These are phyloP conservation scores for Lucifuga dentata DNA, from an alignment of 2,113 vertebrate genomes.

Conservation along the genomic window DNA sequence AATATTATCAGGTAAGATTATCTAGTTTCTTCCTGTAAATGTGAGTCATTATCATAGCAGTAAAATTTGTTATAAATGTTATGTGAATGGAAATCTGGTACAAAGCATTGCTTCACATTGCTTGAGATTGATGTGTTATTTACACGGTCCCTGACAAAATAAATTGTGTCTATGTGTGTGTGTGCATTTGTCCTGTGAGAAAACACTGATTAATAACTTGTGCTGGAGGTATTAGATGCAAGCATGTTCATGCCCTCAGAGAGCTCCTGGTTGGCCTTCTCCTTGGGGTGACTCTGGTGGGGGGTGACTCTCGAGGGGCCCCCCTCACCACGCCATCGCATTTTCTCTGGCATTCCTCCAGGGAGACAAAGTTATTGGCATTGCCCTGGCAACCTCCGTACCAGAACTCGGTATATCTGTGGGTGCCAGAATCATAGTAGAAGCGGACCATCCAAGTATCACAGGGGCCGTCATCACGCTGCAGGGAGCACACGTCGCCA, in stretches of 20 bases:
- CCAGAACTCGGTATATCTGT: conserved; percentile 92
- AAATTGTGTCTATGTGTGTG: no score
- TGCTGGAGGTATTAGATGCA: conserved; percentile 8
- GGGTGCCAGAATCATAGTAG: conserved; percentile 83
- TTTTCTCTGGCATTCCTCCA: conserved; percentile 84
- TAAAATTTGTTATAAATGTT: no score
- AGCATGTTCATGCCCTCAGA: conserved; percentile 42
- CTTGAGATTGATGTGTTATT: no score
- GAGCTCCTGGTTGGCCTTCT: conserved; percentile 31
- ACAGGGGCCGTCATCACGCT: conserved; percentile 88
- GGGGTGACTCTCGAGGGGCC: conserved; percentile 6
- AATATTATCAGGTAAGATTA: neutral
- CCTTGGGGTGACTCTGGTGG: conserved; percentile 10
- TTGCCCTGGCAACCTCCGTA: conserved; percentile 92
- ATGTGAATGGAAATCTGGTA: no score
- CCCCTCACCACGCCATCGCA: conserved; percentile 71
- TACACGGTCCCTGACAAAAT: no score
- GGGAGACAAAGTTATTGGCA: conserved; percentile 87
- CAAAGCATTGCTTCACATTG: no score
- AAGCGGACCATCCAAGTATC: conserved; percentile 86
- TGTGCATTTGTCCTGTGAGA: no score
- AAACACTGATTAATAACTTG: no score
- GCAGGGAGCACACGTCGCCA: conserved; percentile 82
- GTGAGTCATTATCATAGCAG: no score
- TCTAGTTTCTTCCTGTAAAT: neutral